Base-by-base conservation (phyloP, 2,113 vertebrate species). In the Phainopepla nitens region DNA sequence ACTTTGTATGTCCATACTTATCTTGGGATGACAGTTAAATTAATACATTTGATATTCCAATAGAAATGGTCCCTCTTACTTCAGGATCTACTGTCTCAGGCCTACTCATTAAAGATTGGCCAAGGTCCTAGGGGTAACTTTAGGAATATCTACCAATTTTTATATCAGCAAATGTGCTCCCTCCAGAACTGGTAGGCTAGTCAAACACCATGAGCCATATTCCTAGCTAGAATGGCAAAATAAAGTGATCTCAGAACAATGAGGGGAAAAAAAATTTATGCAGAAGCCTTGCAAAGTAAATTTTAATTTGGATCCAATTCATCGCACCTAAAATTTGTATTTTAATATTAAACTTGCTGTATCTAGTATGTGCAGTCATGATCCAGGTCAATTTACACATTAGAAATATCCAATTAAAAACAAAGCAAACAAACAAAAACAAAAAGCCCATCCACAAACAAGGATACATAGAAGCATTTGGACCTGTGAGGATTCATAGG, bases 211-310 rank as follows among this genome's bases (percentile, higher is more conserved):
- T 22, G 1, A 69, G 7, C 33, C 13, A 27, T 62, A 54, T 50
- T 82, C 24, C 11, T 64, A 75, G 6, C 19, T 36, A 14, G 10
- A 60, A 45, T 6, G 5, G n/a, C 18, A 47, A 87, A 87, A 60
- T 33, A 62, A 58, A 36, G 8, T 78, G 29, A 69, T 17, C 3
- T 21, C 49, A 72, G 12, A 71, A 86, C 9, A 79, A 54, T 39
- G 3, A 3, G 9, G 7, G 9, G 3, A 1, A 6, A 31, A 41
- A 64, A 27, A 7, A 6, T 29, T n/a, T 68, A 68, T 27, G 15
- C 44, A 60, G 28, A 53, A 54, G 7, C 8, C 7, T 65, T 1
- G 0, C 15, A 62, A 76, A 28, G 5, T 12, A n/a, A 62, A 42
- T 33, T 78, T 82, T 71, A 39, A 44, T 70, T 95, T 68, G 10